Evolutionary conservation across 2,888 invertebrate genomes (phyloP).

Genomic region (Latheticus oryzae): DNA sequence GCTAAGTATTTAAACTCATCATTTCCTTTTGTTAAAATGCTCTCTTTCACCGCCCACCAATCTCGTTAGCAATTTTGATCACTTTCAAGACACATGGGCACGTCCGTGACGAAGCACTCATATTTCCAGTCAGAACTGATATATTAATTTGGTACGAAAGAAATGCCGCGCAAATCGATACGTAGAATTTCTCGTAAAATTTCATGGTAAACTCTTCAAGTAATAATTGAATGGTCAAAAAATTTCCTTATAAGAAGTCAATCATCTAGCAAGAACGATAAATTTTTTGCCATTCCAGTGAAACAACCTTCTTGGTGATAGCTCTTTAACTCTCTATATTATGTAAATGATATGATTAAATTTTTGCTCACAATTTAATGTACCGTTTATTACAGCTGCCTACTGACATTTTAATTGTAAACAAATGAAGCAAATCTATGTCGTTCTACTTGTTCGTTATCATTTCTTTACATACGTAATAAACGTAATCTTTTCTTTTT

Average conservation of each 20-base stretch:
- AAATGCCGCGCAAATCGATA: conserved; percentile 28
- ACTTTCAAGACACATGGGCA: conserved; percentile 19
- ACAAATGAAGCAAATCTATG: conserved; percentile 40
- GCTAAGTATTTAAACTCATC: no score
- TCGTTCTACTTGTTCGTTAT: conserved; percentile 30
- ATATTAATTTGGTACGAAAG: conserved; percentile 25
- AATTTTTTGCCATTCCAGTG: not conserved
- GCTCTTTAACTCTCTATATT: conserved; percentile 4
- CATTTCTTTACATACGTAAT: conserved; percentile 20
- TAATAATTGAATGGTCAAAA: conserved; percentile 25
- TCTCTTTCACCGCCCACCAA: no score
- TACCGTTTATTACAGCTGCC: conserved; percentile 30
- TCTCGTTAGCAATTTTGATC: conserved; percentile 9
- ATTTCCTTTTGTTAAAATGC: no score
- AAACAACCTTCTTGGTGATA: not conserved
- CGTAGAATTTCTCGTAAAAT: conserved; percentile 28
- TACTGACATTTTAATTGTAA: conserved; percentile 40
- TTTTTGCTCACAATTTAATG: conserved; percentile 10
- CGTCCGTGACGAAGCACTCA: conserved; percentile 11
- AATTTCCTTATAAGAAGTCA: conserved; percentile 1
- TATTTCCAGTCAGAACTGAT: conserved; percentile 16
- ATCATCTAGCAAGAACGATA: not conserved
- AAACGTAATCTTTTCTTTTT: conserved; percentile 14
- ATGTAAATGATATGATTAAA: conserved; percentile 35
- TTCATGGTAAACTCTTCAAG: conserved; percentile 20